phyloP scores from a whole-genome alignment of 1,140 invertebrate genomes.

The Pararge aegeria region DNA sequence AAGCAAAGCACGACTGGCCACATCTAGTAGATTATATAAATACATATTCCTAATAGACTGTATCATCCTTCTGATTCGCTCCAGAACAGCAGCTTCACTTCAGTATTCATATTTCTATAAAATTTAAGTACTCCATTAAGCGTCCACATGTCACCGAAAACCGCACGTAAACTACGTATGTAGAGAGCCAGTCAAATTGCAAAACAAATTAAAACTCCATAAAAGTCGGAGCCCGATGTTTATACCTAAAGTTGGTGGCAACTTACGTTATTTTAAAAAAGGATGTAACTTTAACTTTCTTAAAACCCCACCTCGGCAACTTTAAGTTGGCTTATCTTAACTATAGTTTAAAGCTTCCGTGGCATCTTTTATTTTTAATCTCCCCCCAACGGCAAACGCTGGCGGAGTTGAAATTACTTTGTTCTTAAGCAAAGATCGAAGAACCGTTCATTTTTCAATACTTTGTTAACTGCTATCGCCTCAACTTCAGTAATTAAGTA shows the following conservation, averaged over 20 bases:
- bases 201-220: constrained; percentile 31
- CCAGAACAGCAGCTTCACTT: neutral
- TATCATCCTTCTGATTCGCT: neutral
- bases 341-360: constrained; percentile 62
- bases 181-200: constrained; percentile 16
- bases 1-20: too few species aligned
- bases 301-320: constrained; percentile 49
- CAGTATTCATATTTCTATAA: too few species aligned
- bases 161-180: neutral
- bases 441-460: constrained; percentile 75
- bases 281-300: constrained; percentile 52
- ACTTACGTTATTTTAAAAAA: constrained; percentile 42
- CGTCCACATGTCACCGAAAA: neutral
- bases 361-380: constrained; percentile 73
- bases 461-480: constrained; percentile 56
- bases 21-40: too few species aligned
- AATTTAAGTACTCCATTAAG: neutral
- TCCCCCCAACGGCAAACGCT: constrained; percentile 55
- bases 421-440: constrained; percentile 70
- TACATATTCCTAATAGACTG: too few species aligned
- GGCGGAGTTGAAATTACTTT: constrained; percentile 70
- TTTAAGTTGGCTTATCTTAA: constrained; percentile 69
- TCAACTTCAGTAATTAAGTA: constrained; percentile 61
- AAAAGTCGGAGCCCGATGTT: constrained; percentile 29
- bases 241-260: constrained; percentile 30